Conservation (phyloP, 1,140 invertebrate genomes). For the Temnothorax curvispinosus region DNA sequence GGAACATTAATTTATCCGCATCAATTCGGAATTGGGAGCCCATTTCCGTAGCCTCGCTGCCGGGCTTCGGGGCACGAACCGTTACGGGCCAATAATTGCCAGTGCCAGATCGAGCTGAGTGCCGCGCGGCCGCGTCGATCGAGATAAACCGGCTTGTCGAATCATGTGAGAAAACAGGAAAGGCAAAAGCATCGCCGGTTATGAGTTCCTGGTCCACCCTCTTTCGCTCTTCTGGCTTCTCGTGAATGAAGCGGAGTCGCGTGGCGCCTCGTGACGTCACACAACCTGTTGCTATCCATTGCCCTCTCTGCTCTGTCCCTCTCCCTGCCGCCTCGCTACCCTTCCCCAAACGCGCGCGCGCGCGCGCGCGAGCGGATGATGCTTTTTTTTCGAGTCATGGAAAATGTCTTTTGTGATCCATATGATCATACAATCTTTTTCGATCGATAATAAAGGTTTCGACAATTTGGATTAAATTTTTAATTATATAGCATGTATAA, state of each 20-base stretch:
- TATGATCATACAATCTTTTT: neutral
- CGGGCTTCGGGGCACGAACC: slow-evolving; percentile 66
- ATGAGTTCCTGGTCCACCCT: slow-evolving; percentile 75
- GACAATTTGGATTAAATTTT: neutral
- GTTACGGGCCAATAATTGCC: slow-evolving; percentile 72
- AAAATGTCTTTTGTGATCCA: neutral
- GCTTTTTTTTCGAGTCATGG: neutral
- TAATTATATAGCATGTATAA: neutral
- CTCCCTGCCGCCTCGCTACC: neutral
- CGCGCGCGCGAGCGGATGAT: neutral
- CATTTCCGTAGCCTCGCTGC: slow-evolving; percentile 38
- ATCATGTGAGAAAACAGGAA: slow-evolving; percentile 74
- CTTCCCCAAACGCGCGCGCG: neutral
- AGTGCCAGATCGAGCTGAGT: slow-evolving; percentile 55
- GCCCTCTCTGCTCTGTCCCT: slow-evolving; percentile 43
- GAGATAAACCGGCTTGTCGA: slow-evolving; percentile 72
- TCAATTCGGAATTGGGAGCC: slow-evolving; percentile 56
- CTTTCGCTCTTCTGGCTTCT: slow-evolving; percentile 62
- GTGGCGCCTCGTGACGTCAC: slow-evolving; percentile 81
- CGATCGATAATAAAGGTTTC: neutral
- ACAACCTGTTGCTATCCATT: slow-evolving; percentile 82
- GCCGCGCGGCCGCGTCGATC: slow-evolving; percentile 41
- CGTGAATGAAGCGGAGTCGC: slow-evolving; percentile 81
- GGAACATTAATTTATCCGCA: slow-evolving; percentile 34
- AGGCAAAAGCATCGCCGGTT: slow-evolving; percentile 59